Percentiles rank a stretch among this genome's conserved stretches.
These are phyloP conservation scores for Sisyra terminalis DNA, from an alignment of 2,888 invertebrate genomes.

Conservation along the genomic window DNA sequence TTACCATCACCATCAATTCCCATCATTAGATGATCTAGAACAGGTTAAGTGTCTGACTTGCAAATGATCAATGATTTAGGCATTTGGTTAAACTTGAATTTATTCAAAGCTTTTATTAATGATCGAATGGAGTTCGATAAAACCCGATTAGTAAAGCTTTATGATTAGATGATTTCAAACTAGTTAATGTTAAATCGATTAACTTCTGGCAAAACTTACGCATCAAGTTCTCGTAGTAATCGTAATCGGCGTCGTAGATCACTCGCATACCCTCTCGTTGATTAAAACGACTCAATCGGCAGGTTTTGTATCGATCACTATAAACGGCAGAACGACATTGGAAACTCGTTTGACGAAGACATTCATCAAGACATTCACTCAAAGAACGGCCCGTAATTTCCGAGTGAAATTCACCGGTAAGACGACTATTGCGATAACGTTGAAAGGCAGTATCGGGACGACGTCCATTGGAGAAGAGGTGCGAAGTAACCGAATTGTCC, in stretches of 20 bases:
- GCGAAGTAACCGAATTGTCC: constrained; percentile 72
- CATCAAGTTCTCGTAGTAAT: constrained; percentile 87
- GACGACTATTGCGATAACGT: constrained; percentile 67
- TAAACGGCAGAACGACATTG: constrained; percentile 81
- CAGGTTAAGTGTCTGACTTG: too few relatives aligned
- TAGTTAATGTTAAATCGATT: too few relatives aligned
- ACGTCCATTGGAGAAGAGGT: constrained; percentile 57
- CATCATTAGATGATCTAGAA: constrained; percentile 28
- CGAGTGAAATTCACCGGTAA: constrained; percentile 78
- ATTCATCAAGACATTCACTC: constrained; percentile 82
- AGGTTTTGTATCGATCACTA: constrained; percentile 70
- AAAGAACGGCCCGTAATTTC: constrained; percentile 77
- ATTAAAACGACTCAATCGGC: constrained; percentile 71
- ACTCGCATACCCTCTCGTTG: constrained; percentile 77
- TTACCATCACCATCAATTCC: constrained; percentile 19
- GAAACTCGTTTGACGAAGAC: constrained; percentile 74
- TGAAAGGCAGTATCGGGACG: constrained; percentile 81
- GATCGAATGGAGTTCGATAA: too few relatives aligned
- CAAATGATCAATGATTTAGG: too few relatives aligned
- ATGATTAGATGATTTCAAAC: too few relatives aligned
- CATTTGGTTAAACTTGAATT: too few relatives aligned
- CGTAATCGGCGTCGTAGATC: constrained; percentile 80
- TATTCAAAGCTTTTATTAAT: too few relatives aligned
- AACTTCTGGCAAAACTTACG: constrained; percentile 53
- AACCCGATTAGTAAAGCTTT: too few relatives aligned